Base-by-base conservation (phyloP, 37 sponge, comb jelly and placozoan species). In the Hormiphora californensis region DNA sequence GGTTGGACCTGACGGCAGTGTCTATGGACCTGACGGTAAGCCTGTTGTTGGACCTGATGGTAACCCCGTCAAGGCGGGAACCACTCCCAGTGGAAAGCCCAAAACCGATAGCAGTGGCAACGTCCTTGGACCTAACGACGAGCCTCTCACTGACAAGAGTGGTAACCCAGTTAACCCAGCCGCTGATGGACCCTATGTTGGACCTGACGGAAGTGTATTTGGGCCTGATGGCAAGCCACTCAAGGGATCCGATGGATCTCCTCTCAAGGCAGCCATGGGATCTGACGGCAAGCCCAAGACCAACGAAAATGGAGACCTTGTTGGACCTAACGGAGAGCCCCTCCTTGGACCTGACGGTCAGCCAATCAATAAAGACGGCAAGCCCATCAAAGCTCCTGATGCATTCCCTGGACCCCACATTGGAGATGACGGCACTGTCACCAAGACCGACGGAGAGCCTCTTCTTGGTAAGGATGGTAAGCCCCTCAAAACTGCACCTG, bases 1-100 rank as follows among this genome's bases (percentile, higher is more conserved):
- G 23, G 81, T 73, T 40, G 81, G 81, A n/a, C 81, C 81, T 11
- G 81, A 73, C 35, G 81, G 81, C 21, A 73, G 46, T 36, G 81
- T 73, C n/a, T 73, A 73, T 73, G 81, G 81, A 40, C 81, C 81
- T 40, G 81, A 73, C 23, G 81, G 81, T 11, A 73, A 73, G 27
- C 81, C 81, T 11, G 44, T 73, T 3, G 21, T 0, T 41, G 81
- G 81, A 73, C 43, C 81, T 73, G 81, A 40, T 36, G 46, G 46
- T n/a, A 73, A 73, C n/a, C 81, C 81, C 21, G 39, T 73, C 46
- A 73, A 43, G 21, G 81, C 81, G 4, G 43, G 43, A 41, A 25
- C 43, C 5, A 28, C 46, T 7, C 35, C 81, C 43, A 33, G 32
- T 46, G 81, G 81, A 1, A 73, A 73, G 44, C 81, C 81, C 40